Base-by-base conservation (phyloP, 1,140 invertebrate species). In the Apis dorsata region DNA sequence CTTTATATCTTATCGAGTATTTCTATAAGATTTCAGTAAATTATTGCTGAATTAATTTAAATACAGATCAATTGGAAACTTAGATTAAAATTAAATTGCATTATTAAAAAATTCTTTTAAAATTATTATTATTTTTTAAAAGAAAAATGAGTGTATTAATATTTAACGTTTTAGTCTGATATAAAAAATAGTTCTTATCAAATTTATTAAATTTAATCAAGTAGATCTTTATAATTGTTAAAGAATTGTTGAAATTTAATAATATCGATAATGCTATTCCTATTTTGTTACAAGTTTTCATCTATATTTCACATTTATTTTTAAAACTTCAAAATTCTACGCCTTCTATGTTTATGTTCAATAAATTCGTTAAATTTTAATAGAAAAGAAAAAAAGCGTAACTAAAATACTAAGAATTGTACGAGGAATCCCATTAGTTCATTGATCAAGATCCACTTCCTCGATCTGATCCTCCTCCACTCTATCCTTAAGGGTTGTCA, bases 361-460 rank as follows among this genome's bases (percentile, higher is more conserved):
- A 55, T 4, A 53, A 12, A n/a, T 12, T 2, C 10, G 3, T 19
- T 12, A n/a, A 60, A 11, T 60, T 60, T 21, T 12, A 34, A 34
- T 34, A 12, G 0, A 0, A 12, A 12, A n/a, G 5, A 1, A 60
- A 8, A 60, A 5, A 21, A 4, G 9, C 13, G 1, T 7, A 44
- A 44, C 4, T 44, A 44, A 44, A 44, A 44, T 44, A 44, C 34
- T 7, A 44, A 44, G 34, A 44, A 44, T 44, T 44, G 34, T 44
- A 44, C 34, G 60, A 63, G n/a, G 2, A 24, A 28, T 63, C 8
- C 7, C 13, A 8, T 13, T 13, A 12, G 9, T 53, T 85, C 17
- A 89, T 69, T 88, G 49, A 49, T 92, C 80, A 82, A 92, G 83
- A 44, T 93, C 90, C 15, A 90, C 60, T 71, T 90, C 86, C 75